phyloP scores from a whole-genome alignment of 2,888 invertebrate genomes.

The Dolomedes plantarius region DNA sequence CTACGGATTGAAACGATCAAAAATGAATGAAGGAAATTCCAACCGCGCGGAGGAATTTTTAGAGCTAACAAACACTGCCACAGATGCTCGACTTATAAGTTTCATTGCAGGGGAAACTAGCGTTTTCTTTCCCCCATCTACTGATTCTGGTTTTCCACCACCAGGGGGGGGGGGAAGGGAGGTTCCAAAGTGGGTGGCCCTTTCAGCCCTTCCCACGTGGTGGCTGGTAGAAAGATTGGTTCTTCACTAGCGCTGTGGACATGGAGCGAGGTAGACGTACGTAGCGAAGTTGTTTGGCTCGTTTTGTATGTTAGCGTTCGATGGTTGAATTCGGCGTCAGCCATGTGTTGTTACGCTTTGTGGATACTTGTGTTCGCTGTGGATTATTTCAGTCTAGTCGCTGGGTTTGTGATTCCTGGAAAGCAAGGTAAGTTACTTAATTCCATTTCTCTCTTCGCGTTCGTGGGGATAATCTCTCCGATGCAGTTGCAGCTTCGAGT shows the following conservation, averaged over 20 bases:
- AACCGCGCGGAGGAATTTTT: background rate
- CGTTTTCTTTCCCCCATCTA: background rate
- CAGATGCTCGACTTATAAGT: constrained; percentile 3
- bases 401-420: background rate
- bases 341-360: constrained; percentile 29
- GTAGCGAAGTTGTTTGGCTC: constrained; percentile 11
- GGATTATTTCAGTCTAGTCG: constrained; percentile 27
- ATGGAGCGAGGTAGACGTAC: constrained; percentile 27
- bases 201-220: constrained; percentile 26
- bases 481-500: background rate
- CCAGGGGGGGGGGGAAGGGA: background rate
- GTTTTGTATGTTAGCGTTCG: constrained; percentile 6
- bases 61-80: background rate
- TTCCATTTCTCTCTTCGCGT: too few relatives aligned
- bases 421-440: constrained; percentile 4
- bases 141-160: constrained; percentile 12
- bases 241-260: constrained; percentile 25
- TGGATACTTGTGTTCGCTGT: constrained; percentile 36
- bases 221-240: constrained; percentile 18
- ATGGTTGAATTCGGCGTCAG: constrained; percentile 15
- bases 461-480: too few relatives aligned
- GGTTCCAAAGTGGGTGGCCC: constrained; percentile 52
- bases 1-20: background rate
- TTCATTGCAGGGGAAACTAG: background rate
- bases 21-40: background rate